Conservation (phyloP, 35 echinoderm and acorn worm species). For the Ophiothrix spiculata region DNA sequence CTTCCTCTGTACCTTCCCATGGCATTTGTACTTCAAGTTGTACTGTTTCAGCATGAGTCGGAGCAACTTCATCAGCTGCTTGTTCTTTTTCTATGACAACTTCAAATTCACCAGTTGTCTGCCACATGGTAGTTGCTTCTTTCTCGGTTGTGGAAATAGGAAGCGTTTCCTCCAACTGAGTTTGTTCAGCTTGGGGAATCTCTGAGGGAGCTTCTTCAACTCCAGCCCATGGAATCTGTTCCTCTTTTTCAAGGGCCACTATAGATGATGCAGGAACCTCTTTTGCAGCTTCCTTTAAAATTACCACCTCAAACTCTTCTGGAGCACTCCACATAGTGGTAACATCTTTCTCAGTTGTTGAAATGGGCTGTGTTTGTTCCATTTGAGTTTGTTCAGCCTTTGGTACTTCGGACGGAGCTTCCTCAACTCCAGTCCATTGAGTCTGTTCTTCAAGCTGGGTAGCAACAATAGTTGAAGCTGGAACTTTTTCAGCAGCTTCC, state of each 20-base stretch:
- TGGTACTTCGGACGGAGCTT: not conserved
- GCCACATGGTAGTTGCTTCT: not conserved
- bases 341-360: not conserved
- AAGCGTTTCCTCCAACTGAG: not conserved
- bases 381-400: slow-evolving; percentile 11
- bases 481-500: slow-evolving; percentile 13
- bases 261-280: not conserved
- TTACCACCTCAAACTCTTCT: not conserved
- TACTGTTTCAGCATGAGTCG: not conserved
- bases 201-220: not conserved
- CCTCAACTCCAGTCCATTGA: slow-evolving; percentile 15
- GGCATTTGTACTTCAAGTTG: not conserved
- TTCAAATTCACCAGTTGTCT: not conserved
- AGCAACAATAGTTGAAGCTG: slow-evolving; percentile 18
- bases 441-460: not conserved
- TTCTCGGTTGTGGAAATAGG: slow-evolving; percentile 10
- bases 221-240: not conserved
- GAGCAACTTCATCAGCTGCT: not conserved
- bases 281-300: not conserved
- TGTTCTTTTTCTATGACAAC: not conserved
- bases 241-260: not conserved
- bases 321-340: not conserved
- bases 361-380: not conserved
- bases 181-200: slow-evolving; percentile 12
- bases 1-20: not conserved